These are phyloP conservation scores for Limnodromus scolopaceus DNA, from an alignment of 2,797 vertebrate species.

Conservation along the genomic window DNA sequence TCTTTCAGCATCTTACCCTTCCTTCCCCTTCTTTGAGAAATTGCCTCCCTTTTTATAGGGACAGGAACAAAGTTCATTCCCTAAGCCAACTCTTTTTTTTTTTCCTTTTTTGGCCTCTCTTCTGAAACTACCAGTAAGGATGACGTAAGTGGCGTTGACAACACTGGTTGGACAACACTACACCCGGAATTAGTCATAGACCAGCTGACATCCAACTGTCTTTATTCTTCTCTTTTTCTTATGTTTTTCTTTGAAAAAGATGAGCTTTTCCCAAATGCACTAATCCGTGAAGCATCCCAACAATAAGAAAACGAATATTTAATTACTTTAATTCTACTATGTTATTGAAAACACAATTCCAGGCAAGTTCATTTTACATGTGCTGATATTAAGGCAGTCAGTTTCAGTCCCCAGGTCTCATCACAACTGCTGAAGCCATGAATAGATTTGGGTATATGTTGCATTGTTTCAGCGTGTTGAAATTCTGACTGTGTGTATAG, in stretches of 20 bases:
- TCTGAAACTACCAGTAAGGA: not conserved
- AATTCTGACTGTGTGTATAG: not conserved
- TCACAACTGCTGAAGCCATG: not conserved
- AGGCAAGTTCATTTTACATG: not conserved
- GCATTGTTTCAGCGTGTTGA: not conserved
- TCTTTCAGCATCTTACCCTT: not conserved
- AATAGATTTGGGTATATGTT: not conserved
- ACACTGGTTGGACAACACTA: not conserved
- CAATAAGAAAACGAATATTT: conserved; percentile 38
- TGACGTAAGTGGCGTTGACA: not conserved
- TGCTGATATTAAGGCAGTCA: not conserved
- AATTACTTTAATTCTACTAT: conserved; percentile 22
- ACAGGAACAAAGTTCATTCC: not conserved
- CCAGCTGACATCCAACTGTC: not conserved
- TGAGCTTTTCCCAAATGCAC: not conserved
- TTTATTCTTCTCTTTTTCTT: not conserved
- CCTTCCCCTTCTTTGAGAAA: not conserved
- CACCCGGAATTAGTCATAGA: not conserved
- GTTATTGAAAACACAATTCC: conserved; percentile 6
- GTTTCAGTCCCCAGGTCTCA: not conserved
- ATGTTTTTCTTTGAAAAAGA: not conserved
- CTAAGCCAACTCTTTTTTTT: not conserved
- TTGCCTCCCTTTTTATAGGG: not conserved
- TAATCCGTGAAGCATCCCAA: not conserved
- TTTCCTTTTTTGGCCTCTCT: not conserved